Evolutionary conservation across 1,140 invertebrate species (phyloP), one percentile per base, ranked within the genome.

Genomic region (Pseudomyrmex cubaensis): DNA sequence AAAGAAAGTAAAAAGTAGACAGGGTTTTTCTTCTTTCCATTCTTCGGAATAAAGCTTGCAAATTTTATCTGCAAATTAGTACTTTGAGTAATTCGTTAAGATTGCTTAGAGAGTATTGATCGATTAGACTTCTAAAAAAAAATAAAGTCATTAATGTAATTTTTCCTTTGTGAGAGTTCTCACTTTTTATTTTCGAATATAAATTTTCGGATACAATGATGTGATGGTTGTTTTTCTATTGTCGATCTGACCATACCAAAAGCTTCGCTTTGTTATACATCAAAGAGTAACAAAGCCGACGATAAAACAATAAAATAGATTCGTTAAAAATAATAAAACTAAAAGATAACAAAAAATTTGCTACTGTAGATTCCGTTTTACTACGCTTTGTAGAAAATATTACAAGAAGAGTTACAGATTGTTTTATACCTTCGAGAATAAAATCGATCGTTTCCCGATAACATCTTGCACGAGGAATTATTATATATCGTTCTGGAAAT

Each of bases 211-310:
- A 35, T 35, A 35, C 5, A 35, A 56, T 72, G 22, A 44, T 56
- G n/a, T 56, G 50, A 54, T 22, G 22, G 22, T 56, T 56, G 54
- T 72, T 56, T 5, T 22, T 25, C 63, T 44, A 35, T 20, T 9
- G 15, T 22, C 17, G 35, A 74, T 35, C 44, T 35, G 35, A 35
- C 22, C 46, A 25, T 17, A n/a, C 20, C 44, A 17, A 63, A 17
- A 13, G 57, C 44, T 70, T 10, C 90, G 91, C 92, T 90, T 90
- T 93, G 90, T 89, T 91, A 91, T 83, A 10, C 12, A 44, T 54
- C 46, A 57, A 62, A 83, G 66, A 76, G 76, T 83, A 52, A 64
- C 63, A 83, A 61, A 50, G 72, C 64, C 54, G 72, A 35, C n/a
- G 17, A 74, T 62, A 73, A 52, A 67, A 73, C 35, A 35, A 35